Evolutionary conservation across 2,797 vertebrate genomes (phyloP).

Genomic region (Coendou prehensilis): DNA sequence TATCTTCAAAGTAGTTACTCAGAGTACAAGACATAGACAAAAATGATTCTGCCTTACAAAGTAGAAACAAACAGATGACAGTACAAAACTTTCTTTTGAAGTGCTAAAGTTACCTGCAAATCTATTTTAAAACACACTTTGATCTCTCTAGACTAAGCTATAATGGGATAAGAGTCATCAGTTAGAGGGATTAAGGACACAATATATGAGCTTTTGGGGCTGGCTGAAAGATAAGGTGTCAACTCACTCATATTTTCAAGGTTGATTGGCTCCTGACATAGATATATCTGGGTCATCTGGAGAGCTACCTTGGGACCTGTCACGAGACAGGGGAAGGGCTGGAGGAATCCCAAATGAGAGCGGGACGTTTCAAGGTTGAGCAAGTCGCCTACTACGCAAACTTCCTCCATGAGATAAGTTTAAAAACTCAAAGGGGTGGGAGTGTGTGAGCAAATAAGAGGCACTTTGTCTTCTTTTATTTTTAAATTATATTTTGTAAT

Average conservation of each 20-base stretch:
- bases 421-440: neutral
- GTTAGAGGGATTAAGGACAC: neutral
- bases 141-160: neutral
- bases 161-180: too few relatives aligned
- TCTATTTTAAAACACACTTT: neutral
- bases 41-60: neutral
- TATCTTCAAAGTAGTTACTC: neutral
- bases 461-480: conserved; percentile 43
- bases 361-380: neutral
- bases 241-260: conserved; percentile 33
- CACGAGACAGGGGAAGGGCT: neutral
- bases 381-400: neutral
- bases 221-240: conserved; percentile 11
- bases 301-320: neutral
- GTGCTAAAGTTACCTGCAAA: neutral
- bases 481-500: conserved; percentile 71
- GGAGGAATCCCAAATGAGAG: neutral
- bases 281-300: conserved; percentile 67
- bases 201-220: neutral
- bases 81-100: neutral
- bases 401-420: neutral
- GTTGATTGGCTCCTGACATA: conserved; percentile 37
- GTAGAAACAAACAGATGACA: neutral
- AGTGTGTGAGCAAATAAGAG: neutral
- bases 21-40: neutral